Evolutionary conservation across 2,797 vertebrate species (phyloP), one percentile per base, ranked within the genome.

Genomic region (Chelidonichthys spinosus): DNA sequence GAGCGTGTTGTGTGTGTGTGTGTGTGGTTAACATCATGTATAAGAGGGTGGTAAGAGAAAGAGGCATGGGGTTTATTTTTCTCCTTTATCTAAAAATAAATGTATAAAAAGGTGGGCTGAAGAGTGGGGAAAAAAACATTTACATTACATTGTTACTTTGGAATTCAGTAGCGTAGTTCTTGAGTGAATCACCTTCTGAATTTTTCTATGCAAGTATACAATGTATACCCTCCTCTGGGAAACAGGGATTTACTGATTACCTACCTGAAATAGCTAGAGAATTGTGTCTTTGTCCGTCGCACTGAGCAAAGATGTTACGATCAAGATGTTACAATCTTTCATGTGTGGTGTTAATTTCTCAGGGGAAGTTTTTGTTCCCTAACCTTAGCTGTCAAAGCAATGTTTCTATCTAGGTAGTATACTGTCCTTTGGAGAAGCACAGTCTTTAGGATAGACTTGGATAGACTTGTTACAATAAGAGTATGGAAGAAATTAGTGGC

Each of bases 51-150:
- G 15, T 66, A 54, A 72, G 11, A 63, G 36, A 39, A 33, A 63
- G 44, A 69, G 14, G 33, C 17, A 33, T 53, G 14, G 25, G 9
- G 6, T n/a, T 18, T 73, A 33, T 73, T 58, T 10, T 17, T 42
- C 49, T 66, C 59, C 39, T 11, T 37, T 35, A 70, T 74, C 72
- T 78, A 81, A 81, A 88, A 85, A 82, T 82, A 83, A 63, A 85
- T 75, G 6, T 65, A 66, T 7, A 36, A 75, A 64, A 66, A 72
- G 58, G 49, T 7, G 0, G 6, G 15, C 50, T 61, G 11, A 53
- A 36, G 14, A 67, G 39, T 56, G 50, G 33, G 11, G 13, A 53
- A 54, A 52, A 33, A 74, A 39, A 33, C 47, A 7, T 61, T 62
- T 74, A 72, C 25, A 70, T 73, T 61, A 65, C 7, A 43, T 47